Evolutionary conservation across 2,888 invertebrate species (phyloP).

Genomic region (Ochropacha duplaris): DNA sequence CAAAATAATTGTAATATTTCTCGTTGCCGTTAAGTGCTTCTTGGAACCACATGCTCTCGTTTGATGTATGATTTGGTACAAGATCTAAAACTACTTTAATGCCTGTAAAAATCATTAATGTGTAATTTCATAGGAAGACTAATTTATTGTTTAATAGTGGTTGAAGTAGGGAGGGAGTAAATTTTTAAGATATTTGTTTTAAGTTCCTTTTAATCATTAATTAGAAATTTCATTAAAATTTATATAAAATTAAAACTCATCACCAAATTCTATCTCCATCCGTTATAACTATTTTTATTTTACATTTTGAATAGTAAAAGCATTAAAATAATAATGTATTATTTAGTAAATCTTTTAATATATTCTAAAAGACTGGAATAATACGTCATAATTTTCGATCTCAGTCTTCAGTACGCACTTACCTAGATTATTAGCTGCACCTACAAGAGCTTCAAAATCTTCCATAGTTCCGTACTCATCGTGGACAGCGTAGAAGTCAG

Average conservation of each 20-base stretch:
- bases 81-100: slow-evolving; percentile 86
- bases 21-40: slow-evolving; percentile 85
- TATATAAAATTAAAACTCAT: no score
- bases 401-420: slow-evolving; percentile 11
- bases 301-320: no score
- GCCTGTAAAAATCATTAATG: slow-evolving; percentile 47
- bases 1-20: slow-evolving; percentile 88
- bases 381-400: no score
- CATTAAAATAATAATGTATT: no score
- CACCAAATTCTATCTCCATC: no score
- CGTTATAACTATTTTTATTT: no score
- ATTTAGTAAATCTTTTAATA: no score
- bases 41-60: slow-evolving; percentile 93
- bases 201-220: no score
- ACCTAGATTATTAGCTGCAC: slow-evolving; percentile 81
- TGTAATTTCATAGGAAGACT: not conserved
- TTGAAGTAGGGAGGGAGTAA: no score
- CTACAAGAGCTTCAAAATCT: slow-evolving; percentile 86
- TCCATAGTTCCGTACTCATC: slow-evolving; percentile 87
- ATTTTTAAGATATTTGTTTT: no score
- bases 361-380: no score
- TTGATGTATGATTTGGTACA: slow-evolving; percentile 90
- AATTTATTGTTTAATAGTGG: not conserved
- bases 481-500: slow-evolving; percentile 87
- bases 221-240: no score